Evolutionary conservation across 2,888 invertebrate genomes (phyloP), one percentile per base, ranked within the genome.

Genomic region (Rhaphigaster nebulosa): DNA sequence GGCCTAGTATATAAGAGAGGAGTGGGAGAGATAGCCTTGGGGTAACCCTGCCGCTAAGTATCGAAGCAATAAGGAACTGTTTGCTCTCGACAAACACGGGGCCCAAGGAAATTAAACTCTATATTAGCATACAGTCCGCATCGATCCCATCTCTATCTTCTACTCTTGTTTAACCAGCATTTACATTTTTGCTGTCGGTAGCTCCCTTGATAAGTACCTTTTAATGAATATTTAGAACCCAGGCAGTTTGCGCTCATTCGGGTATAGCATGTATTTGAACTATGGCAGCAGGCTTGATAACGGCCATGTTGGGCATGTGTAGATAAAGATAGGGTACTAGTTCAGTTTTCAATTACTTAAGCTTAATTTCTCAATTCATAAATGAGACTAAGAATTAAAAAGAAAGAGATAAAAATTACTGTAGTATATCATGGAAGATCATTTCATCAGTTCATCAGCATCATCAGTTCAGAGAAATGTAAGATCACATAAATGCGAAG

Each of bases 51-150:
- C 41, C 38, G 45, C 41, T 60, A 60, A 88, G 88, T 56, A 60
- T 60, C 54, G 41, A 23, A 45, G 60, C 56, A 60, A 88, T 87
- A 52, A 56, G 87, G 65, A 41, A 60, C 60, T 88, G 88, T 88
- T 88, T 88, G 65, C 88, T 45, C 15, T 15, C 18, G 2, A 45
- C 60, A 88, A 88, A 88, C 60, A 88, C 15, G 54, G 38, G 38
- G n/a, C 1, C n/a, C 13, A 29, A 88, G 88, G 88, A 88, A 88
- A 88, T 88, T 88, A 88, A 88, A 88, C 88, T 60, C n/a, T 56
- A 60, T 88, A 88, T 88, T 88, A 88, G 88, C 88, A 88, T 88
- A 88, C 45, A 88, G 88, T 88, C 41, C 56, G 38, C 41, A 41
- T 60, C 41, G 41, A 38, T 54, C 56, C 45, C 56, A 15, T 45